Percentiles rank a stretch among this genome's conserved stretches.
These are phyloP conservation scores for Cephus nigrinus DNA, from an alignment of 2,888 invertebrate genomes.

Conservation along the genomic window DNA sequence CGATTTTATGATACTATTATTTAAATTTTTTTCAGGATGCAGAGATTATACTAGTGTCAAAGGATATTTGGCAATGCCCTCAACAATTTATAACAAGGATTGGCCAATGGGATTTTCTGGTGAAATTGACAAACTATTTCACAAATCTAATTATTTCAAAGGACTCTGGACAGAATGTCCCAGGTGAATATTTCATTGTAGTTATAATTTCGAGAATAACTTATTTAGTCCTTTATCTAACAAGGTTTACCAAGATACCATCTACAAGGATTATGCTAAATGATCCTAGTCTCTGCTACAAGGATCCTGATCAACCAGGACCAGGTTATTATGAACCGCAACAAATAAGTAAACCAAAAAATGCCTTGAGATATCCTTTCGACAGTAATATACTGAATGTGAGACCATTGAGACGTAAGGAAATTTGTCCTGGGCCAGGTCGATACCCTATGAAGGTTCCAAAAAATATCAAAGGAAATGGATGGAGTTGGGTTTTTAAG, in stretches of 20 bases:
- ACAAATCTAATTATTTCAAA: slow-evolving; percentile 38
- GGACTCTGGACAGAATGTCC: slow-evolving; percentile 34
- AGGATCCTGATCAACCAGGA: slow-evolving; percentile 68
- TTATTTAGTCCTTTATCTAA: background rate
- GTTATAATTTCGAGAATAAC: background rate
- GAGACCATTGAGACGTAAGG: slow-evolving; percentile 13
- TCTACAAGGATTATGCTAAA: slow-evolving; percentile 67
- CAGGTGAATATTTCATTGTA: slow-evolving; percentile 28
- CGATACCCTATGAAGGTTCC: slow-evolving; percentile 30
- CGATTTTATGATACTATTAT: background rate
- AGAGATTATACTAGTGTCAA: slow-evolving; percentile 3
- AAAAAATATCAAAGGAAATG: slow-evolving; percentile 34
- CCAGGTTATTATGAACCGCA: slow-evolving; percentile 66
- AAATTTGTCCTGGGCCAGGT: slow-evolving; percentile 39
- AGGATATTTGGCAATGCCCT: slow-evolving; percentile 9
- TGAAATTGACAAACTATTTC: slow-evolving; percentile 29
- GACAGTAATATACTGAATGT: slow-evolving; percentile 22
- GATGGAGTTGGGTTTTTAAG: slow-evolving; percentile 41
- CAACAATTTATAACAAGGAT: slow-evolving; percentile 9
- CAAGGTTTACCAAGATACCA: slow-evolving; percentile 60
- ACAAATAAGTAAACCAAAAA: slow-evolving; percentile 6
- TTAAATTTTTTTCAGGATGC: background rate
- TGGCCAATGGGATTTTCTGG: slow-evolving; percentile 36
- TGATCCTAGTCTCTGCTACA: slow-evolving; percentile 68
- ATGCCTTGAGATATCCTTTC: slow-evolving; percentile 23